phyloP scores from a whole-genome alignment of 2,797 vertebrate species.

The Argentina silus region DNA sequence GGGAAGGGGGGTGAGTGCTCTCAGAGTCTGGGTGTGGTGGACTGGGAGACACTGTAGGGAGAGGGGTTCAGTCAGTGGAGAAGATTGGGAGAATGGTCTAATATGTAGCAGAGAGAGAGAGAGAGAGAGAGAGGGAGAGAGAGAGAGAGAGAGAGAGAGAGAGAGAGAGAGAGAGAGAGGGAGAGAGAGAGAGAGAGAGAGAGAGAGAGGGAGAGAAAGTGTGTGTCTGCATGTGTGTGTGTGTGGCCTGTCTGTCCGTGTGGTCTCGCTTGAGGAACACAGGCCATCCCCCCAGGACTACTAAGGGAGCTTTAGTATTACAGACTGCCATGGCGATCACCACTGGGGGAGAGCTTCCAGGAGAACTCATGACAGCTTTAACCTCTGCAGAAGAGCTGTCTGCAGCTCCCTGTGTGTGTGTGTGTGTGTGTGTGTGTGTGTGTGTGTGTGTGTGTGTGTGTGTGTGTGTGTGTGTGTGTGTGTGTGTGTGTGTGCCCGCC shows the following conservation, averaged over 20 bases:
- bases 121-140: conserved; percentile 19
- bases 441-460: conserved; percentile 26
- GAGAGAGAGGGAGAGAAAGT: conserved; percentile 44
- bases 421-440: conserved; percentile 30
- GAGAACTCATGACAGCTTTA: conserved; percentile 68
- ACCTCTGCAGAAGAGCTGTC: conserved; percentile 73
- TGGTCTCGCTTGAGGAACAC: conserved; percentile 11
- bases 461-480: not conserved
- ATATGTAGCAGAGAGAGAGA: conserved; percentile 23
- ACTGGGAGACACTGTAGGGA: not conserved
- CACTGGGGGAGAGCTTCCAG: conserved; percentile 41
- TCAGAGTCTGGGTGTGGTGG: not conserved
- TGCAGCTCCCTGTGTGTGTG: conserved; percentile 58
- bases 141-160: conserved; percentile 58
- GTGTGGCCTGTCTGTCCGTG: conserved; percentile 17
- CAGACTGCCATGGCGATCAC: conserved; percentile 41
- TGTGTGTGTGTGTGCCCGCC: not conserved
- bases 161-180: conserved; percentile 68
- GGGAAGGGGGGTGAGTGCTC: not conserved
- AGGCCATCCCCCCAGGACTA: conserved; percentile 34
- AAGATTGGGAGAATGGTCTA: not conserved
- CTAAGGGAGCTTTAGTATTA: conserved; percentile 50
- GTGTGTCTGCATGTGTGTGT: conserved; percentile 22
- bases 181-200: conserved; percentile 51
- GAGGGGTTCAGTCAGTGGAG: conserved; percentile 35